Base-by-base conservation (phyloP, 2,888 invertebrate species). In the Drosophila mettleri region DNA sequence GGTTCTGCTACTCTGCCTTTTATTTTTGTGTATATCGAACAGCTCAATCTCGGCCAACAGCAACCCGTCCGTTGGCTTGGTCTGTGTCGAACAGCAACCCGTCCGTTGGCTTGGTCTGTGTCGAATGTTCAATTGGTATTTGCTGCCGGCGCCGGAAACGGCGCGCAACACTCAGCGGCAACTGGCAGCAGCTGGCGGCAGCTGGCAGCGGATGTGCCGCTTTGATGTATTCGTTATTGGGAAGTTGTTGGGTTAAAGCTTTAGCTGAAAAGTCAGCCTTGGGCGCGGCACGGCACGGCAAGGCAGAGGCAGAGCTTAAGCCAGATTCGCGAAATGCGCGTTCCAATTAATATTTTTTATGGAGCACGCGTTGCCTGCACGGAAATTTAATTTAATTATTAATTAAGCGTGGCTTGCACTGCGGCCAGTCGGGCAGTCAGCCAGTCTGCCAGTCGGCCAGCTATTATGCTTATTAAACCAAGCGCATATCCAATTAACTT, bases 381-480 rank as follows among this genome's bases (percentile, higher is more conserved):
- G 69, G 65, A 82, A 86, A 73, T 85, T 85, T 76, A 86, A 88
- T 85, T 85, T 63, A 88, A 85, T 85, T 80, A 85, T 88, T 87
- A 80, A 85, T 85, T 82, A 77, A 74, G 67, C 52, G 53, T 48
- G 72, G 63, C 46, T 54, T 48, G 58, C 59, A 51, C 34, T 63
- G 69, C 16, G 36, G 55, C 43, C 27, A 52, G n/a, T 10, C n/a
- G 2, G 43, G 4, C 43, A 57, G 49, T 3, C 22, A 5, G 36
- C 9, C 16, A 57, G 52, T 34, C 45, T 20, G 33, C 1, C 54
- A 53, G 54, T 45, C 51, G 38, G 36, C 57, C 63, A 45, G 55
- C 78, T 69, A 84, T 86, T 86, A 76, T 84, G 77, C 81, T 85
- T 77, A 83, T 83, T 84, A 86, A 85, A 66, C 77, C 72, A 69